phyloP scores from a whole-genome alignment of 1,140 invertebrate species.

The Ceratina japonica region DNA sequence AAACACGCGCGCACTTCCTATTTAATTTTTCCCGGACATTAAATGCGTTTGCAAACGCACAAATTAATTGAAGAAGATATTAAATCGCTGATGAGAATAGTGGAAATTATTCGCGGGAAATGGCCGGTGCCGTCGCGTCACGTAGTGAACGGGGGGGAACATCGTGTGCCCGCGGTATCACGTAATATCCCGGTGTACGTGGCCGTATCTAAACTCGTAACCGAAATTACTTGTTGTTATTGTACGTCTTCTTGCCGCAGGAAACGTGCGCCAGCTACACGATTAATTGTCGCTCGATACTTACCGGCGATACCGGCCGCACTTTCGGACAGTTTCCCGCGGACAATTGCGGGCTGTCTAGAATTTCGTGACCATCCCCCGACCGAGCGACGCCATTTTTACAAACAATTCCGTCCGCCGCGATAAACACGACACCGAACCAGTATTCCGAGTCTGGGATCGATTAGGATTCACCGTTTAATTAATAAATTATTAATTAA shows the following conservation, averaged over 20 bases:
- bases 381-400: background rate
- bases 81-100: background rate
- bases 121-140: constrained; percentile 23
- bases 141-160: constrained; percentile 8
- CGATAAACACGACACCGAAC: no score
- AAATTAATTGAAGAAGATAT: background rate
- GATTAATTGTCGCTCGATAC: constrained; percentile 36
- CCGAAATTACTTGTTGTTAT: constrained; percentile 60
- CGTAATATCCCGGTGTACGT: constrained; percentile 58
- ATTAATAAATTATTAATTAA: no score
- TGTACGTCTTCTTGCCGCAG: constrained; percentile 32
- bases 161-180: constrained; percentile 40
- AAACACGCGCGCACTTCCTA: no score
- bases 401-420: background rate
- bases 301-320: constrained; percentile 13
- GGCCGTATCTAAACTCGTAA: constrained; percentile 52
- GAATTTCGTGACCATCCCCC: background rate
- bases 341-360: background rate
- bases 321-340: background rate
- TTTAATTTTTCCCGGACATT: background rate
- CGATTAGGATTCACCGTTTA: no score
- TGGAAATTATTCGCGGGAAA: constrained; percentile 26
- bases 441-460: no score
- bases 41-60: background rate
- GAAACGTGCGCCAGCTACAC: constrained; percentile 24